These are phyloP conservation scores for Xenopus borealis DNA, from an alignment of 2,113 vertebrate species.

Conservation along the genomic window DNA sequence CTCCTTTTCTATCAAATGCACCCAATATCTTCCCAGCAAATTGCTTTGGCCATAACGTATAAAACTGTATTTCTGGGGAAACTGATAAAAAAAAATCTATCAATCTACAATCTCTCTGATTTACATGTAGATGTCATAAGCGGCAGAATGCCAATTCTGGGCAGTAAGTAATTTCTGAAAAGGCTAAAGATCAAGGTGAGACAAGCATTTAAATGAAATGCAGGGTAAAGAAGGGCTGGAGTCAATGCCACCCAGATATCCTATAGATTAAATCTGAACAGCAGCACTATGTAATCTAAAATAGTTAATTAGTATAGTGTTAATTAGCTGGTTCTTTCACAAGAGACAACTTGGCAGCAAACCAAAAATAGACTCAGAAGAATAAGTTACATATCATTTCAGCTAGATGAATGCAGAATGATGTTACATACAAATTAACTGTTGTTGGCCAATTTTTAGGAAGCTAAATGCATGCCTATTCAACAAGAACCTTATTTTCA, in stretches of 20 bases:
- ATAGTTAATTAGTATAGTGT: slow-evolving; percentile 98
- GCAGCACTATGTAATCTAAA: slow-evolving; percentile 92
- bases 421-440: background rate
- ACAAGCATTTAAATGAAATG: slow-evolving; percentile 45
- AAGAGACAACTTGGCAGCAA: slow-evolving; percentile 76
- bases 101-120: too few relatives aligned
- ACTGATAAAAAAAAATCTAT: too few relatives aligned
- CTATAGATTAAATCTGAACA: slow-evolving; percentile 84
- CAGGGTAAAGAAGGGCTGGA: slow-evolving; percentile 48
- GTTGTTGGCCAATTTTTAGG: background rate
- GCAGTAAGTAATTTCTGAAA: slow-evolving; percentile 6
- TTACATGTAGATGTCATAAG: background rate
- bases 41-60: too few relatives aligned
- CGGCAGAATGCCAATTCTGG: slow-evolving; percentile 24
- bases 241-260: slow-evolving; percentile 68
- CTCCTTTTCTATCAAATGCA: too few relatives aligned
- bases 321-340: slow-evolving; percentile 91
- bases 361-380: slow-evolving; percentile 68
- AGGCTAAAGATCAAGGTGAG: slow-evolving; percentile 49
- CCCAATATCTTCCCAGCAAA: background rate
- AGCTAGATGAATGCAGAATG: too few relatives aligned
- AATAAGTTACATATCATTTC: background rate
- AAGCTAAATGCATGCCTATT: background rate
- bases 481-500: background rate
- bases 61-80: too few relatives aligned